Evolutionary conservation across 2,888 invertebrate genomes (phyloP).

Genomic region (Campoplex capitator): DNA sequence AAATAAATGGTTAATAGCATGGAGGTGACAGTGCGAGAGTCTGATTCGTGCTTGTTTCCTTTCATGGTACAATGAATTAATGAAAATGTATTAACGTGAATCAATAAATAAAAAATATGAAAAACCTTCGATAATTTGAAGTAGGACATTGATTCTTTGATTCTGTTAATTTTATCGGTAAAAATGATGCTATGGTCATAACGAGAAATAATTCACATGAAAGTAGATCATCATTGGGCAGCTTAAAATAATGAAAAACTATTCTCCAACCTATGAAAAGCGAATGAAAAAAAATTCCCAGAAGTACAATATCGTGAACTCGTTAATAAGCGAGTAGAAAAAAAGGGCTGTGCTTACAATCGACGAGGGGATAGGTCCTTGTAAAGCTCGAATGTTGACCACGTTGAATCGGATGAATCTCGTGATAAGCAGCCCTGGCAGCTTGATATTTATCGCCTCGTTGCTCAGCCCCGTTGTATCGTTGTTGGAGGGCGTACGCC

Average conservation of each 20-base stretch:
- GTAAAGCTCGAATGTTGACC: conserved; percentile 67
- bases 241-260: background rate
- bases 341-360: conserved; percentile 79
- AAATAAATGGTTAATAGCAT: no score
- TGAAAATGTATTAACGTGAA: no score
- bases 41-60: no score
- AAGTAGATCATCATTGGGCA: background rate
- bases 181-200: background rate
- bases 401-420: conserved; percentile 79
- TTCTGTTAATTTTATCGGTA: no score
- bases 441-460: conserved; percentile 76
- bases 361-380: conserved; percentile 71
- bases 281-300: background rate
- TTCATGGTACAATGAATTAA: no score
- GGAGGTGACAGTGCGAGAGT: no score
- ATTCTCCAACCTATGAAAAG: background rate
- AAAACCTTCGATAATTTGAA: no score
- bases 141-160: no score
- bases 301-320: background rate
- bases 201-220: background rate
- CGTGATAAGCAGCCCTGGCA: conserved; percentile 79
- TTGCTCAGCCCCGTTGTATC: conserved; percentile 72
- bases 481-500: conserved; percentile 77
- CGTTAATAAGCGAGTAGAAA: conserved; percentile 53
- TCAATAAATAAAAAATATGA: no score